These are phyloP conservation scores for Cephus nigrinus DNA, from an alignment of 2,888 invertebrate genomes.

Conservation along the genomic window DNA sequence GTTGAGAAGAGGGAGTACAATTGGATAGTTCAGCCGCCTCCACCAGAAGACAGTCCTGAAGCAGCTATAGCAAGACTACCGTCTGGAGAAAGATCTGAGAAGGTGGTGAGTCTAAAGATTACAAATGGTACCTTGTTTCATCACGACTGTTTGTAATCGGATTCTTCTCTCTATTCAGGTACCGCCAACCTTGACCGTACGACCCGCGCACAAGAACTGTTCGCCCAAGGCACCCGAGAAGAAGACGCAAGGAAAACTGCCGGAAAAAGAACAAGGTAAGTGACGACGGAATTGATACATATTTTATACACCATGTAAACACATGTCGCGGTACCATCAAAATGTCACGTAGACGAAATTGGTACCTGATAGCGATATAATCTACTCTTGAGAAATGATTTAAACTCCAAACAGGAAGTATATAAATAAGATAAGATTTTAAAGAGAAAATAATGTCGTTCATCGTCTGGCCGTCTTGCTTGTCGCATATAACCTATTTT, in stretches of 20 bases:
- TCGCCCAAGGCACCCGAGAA: constrained; percentile 73
- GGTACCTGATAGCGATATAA: background rate
- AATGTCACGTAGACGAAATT: background rate
- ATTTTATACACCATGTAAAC: background rate
- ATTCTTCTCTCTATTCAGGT: constrained; percentile 61
- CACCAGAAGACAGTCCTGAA: constrained; percentile 90
- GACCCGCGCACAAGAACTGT: constrained; percentile 73
- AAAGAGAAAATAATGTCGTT: constrained; percentile 5
- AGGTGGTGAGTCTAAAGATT: constrained; percentile 70
- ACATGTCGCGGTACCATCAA: background rate
- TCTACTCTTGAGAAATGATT: background rate
- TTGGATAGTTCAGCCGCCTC: constrained; percentile 93
- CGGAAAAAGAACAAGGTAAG: constrained; percentile 63
- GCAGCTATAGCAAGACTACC: constrained; percentile 85
- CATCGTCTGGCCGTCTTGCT: constrained; percentile 9
- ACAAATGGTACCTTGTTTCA: background rate
- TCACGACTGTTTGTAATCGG: background rate
- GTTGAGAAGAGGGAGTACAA: constrained; percentile 92
- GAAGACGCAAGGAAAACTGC: constrained; percentile 54
- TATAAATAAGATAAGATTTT: constrained; percentile 14
- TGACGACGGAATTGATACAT: constrained; percentile 11
- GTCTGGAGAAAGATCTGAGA: constrained; percentile 86
- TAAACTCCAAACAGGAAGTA: background rate
- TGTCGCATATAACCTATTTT: background rate
- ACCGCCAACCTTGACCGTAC: constrained; percentile 69